Base-by-base conservation (phyloP, 2,888 invertebrate genomes). In the Luperina testacea region DNA sequence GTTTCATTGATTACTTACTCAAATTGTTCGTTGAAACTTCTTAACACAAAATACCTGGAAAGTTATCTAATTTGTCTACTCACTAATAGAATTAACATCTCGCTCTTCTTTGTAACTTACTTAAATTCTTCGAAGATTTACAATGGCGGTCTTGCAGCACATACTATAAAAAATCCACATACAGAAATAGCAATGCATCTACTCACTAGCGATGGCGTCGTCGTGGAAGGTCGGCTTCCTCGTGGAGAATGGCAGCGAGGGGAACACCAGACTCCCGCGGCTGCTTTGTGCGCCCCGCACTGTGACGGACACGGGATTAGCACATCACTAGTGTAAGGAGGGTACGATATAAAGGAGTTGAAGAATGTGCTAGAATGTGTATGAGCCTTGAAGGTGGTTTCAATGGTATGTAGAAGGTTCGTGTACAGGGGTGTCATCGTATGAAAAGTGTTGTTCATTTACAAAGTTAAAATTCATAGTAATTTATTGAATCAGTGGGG, bases 231-330 rank as follows among this genome's bases (percentile, higher is more conserved):
- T 94, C 42, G 96, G 93, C 89, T 97, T 96, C 88, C 96, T 96
- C 74, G 97, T 97, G 67, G 96, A 94, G 94, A 98, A 98, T 63
- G 97, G 97, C 91, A 98, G 97, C 92, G 98, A 96, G 64, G 98
- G 98, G 94, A 98, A 98, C 90, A 98, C 98, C 87, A 98, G 98
- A 95, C 98, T 98, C 86, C 98, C 98, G 91, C 98, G 97, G 88
- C 98, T 98, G 93, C 98, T 98, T 89, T 98, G 97, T 88, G 98
- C 98, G 88, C 97, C 96, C 82, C 93, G 97, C 94, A 93, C 97
- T 97, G 94, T 73, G 75, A 64, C 61, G 45, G 53, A 80, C 53
- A 75, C 15, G 73, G 78, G 71, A 80, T 84, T 88, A 90, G 86
- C 90, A 84, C 85, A 80, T 27, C 51, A 42, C 71, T 86, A 74